Evolutionary conservation across 2,888 invertebrate species (phyloP), one percentile per base, ranked within the genome.

Genomic region (Hirtodrosophila duncani): DNA sequence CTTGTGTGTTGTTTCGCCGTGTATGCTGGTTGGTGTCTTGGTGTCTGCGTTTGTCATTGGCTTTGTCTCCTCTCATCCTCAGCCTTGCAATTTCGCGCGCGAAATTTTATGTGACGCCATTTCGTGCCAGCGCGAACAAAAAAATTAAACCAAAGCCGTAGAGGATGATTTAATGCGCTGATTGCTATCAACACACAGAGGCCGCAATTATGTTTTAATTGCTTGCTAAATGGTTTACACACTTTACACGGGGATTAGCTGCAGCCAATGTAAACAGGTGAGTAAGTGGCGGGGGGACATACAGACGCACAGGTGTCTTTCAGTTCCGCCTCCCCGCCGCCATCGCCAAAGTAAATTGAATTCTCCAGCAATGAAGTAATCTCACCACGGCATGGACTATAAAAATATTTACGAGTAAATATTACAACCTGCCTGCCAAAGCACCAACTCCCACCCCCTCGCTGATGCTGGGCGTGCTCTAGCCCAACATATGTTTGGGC

Each of bases 351-450:
- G 53, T 59, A 68, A 70, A 71, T 71, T 71, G 68, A 71, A 71
- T 69, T 62, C 46, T 42, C 31, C 38, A 18, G 27, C 38, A 38
- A 57, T 50, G 52, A 56, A 58, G 57, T 60, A 60, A 63, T 59
- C 48, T 27, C 17, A 38, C 38, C 37, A 37, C 37, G 30, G 51
- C 43, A 43, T 39, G 34, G 77, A 61, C 75, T 66, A 81, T 81
- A 81, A 81, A 82, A 82, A 80, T 81, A 81, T 81, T 81, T 82
- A 81, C 81, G 82, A 82, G 58, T 67, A 61, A 65, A 67, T 65
- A 67, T 70, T 63, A 70, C 61, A 56, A 53, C 44, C 63, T 60
- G 49, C 42, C 42, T 10, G 46, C 9, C n/a, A n/a, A n/a, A n/a
- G n/a, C 38, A 29, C 17, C n/a, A 26, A 33, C 33, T 18, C 48